Base-by-base conservation (phyloP, 1,140 invertebrate species). In the Platorchestia sp. region DNA sequence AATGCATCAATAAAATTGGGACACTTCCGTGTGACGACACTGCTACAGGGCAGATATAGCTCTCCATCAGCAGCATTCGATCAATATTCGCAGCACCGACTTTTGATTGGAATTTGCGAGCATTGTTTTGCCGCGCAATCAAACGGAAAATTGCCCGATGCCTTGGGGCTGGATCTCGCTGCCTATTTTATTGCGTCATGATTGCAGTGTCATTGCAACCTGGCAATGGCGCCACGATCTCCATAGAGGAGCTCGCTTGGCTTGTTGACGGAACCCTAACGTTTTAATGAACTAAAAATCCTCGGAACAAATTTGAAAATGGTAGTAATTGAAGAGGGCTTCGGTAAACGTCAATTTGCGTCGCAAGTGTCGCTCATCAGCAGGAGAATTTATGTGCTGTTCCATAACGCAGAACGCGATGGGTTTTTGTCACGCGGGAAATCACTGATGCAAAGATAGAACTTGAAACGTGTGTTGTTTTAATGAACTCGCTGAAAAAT, bases 41-140 rank as follows among this genome's bases (percentile, higher is more conserved):
- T 22, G 59, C 59, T 75, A 22, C 14, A 36, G 59, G 14, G 7
- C 59, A 75, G 59, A 10, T 36, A 75, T 75, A 36, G 59, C 59
- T 75, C 59, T 75, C 87, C n/a, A 89, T 89, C 36, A 44, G 43
- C 45, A 45, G 45, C 44, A 45, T 93, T 93, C 91, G 91, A 93
- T 93, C 91, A 93, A 93, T 93, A 93, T 93, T 45, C 91, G 43
- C 91, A 45, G 91, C 91, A 45, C 41, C 91, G 91, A 93, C 91
- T 93, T 93, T 93, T 93, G 91, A 93, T 93, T 93, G 91, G 91
- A 93, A 93, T 93, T 93, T 93, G 91, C 45, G 91, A 93, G 91
- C 91, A 93, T 93, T 93, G 91, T 93, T 93, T 93, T 93, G 41
- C 91, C 45, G 36, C 91, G 91, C 91, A 93, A 93, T 93, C 91